Base-by-base conservation (phyloP, 1,140 invertebrate genomes). In the Cherax quadricarinatus region DNA sequence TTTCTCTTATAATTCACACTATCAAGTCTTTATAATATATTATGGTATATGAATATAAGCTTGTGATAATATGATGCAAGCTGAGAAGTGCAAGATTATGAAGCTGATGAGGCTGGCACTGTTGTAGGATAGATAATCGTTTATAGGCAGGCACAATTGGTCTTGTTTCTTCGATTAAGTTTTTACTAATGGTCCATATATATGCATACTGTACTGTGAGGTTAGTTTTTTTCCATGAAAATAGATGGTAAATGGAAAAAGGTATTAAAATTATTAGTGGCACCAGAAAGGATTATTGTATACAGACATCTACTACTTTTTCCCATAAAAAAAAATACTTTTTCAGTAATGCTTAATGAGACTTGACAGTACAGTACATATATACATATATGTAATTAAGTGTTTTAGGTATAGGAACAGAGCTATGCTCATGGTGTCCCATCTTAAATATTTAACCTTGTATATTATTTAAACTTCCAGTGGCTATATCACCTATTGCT, bases 71-170 rank as follows among this genome's bases (percentile, higher is more conserved):
- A 86, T 75, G 75, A 86, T 73, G 51, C 66, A 86, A 86, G 85
- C 85, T 86, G 18, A 70, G 70, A 73, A 73, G 85, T 86, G 49
- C 49, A 86, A 86, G 48, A 78, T 75, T 24, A 86, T 62, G 70
- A 75, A 86, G 70, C 70, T 86, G 49, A 86, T 86, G 62, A n/a
- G 70, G 81, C 85, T 86, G 85, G 85, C 85, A 51, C 48, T 21
- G 85, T 75, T 75, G 85, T 73, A 86, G 85, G 85, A 41, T 86
- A 86, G 70, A 70, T 86, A 51, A 75, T 83, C 57, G n/a, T 57
- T 30, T 57, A n/a, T n/a, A 60, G 81, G 51, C 81, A 14, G 81
- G 51, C 57, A 60, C 51, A 83, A 83, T n/a, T 60, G 16, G 70
- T 86, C 70, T 70, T 70, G 49, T 86, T n/a, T 21, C 30, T 49